Evolutionary conservation across 2,888 invertebrate species (phyloP), one percentile per base, ranked within the genome.

Genomic region (Lottia scabra): DNA sequence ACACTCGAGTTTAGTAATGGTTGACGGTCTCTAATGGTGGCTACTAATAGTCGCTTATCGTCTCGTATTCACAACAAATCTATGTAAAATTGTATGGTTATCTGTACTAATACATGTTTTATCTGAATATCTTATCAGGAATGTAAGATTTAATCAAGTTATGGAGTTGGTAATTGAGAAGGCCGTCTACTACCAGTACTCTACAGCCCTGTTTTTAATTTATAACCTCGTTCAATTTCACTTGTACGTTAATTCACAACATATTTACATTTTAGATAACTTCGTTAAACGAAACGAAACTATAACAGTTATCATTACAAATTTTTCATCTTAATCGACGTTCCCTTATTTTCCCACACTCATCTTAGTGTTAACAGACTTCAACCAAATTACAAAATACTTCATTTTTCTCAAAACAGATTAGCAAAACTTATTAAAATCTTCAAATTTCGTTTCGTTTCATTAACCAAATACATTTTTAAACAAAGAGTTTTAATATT

Each of bases 241-340:
- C 56, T 56, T 56, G 56, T 56, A 56, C 19, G 19, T 15, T 56
- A 56, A 56, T 56, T 56, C 23, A 56, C 56, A 56, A 56, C 56
- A 56, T 56, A 23, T 56, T 56, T 56, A 56, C 19, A 56, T 56
- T 19, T 23, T 23, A 56, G 56, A 56, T 56, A 56, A 56, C 56
- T 56, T 56, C 19, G 23, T 56, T 56, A 56, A 23, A 19, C 23
- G 56, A 56, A 56, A 56, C 56, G 19, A 23, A 23, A 56, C 56
- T 56, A 23, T 23, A 56, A 56, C 56, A 56, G 56, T 56, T 56
- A 56, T 56, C 56, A 23, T 56, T 23, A 56, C 56, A 56, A 56
- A 56, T 56, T 56, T 56, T 23, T 23, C 56, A 19, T 56, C 19
- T 23, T 56, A 56, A 56, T 56, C 56, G 23, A 19, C 19, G 23